Conservation (phyloP, 2,113 vertebrate species). For the Entomyzon cyanotis region DNA sequence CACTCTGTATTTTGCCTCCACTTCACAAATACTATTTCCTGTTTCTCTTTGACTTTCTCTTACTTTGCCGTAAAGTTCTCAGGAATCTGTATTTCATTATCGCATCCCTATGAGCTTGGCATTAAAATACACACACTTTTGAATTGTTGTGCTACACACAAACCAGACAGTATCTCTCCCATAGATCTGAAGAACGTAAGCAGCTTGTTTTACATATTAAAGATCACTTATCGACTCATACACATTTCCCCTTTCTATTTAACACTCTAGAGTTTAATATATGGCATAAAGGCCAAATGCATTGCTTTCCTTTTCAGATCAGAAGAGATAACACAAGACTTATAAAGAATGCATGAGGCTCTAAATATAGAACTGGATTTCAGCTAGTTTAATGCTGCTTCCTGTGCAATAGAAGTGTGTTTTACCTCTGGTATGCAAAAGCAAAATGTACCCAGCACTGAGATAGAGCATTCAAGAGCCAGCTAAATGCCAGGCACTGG, state of each 20-base stretch:
- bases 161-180: not conserved
- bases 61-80: not conserved
- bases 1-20: not conserved
- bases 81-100: not conserved
- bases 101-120: not conserved
- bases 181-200: not conserved
- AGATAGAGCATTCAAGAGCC: not conserved
- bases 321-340: slow-evolving; percentile 28
- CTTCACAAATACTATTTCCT: not conserved
- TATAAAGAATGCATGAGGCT: slow-evolving; percentile 41
- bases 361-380: slow-evolving; percentile 39
- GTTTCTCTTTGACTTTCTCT: not conserved
- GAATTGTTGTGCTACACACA: not conserved
- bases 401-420: not conserved
- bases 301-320: slow-evolving; percentile 28
- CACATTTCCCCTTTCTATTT: slow-evolving; percentile 25
- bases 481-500: not conserved
- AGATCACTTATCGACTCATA: slow-evolving; percentile 14
- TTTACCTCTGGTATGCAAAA: not conserved
- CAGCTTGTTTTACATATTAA: slow-evolving; percentile 25
- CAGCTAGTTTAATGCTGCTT: not conserved
- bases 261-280: slow-evolving; percentile 30
- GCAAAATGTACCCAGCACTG: accelerated
- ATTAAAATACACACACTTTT: slow-evolving; percentile 17
- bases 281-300: slow-evolving; percentile 13